Conservation (phyloP, 2,888 invertebrate genomes). For the Drosophila atripex region DNA sequence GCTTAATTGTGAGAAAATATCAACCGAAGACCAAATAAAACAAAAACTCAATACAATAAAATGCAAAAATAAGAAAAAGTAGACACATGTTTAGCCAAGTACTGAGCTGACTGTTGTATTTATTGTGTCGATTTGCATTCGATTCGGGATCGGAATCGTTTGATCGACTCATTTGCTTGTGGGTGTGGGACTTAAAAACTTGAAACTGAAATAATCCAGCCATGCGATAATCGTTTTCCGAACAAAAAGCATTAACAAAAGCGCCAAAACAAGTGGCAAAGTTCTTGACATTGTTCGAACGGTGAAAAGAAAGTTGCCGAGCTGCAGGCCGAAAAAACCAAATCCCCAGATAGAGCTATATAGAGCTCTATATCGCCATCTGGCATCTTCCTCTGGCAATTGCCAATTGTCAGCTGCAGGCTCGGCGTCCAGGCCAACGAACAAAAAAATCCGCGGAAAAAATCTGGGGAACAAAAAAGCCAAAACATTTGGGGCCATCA, state of each 20-base stretch:
- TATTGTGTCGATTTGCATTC: slow-evolving; percentile 44
- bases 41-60: slow-evolving; percentile 13
- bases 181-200: slow-evolving; percentile 40
- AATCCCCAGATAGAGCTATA: neutral
- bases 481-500: slow-evolving; percentile 50
- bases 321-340: slow-evolving; percentile 43
- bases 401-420: slow-evolving; percentile 46
- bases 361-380: slow-evolving; percentile 13
- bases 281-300: slow-evolving; percentile 68
- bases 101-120: slow-evolving; percentile 15
- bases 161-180: slow-evolving; percentile 23
- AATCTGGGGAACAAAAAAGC: slow-evolving; percentile 7
- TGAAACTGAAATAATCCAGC: slow-evolving; percentile 24
- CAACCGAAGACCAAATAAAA: slow-evolving; percentile 31
- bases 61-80: slow-evolving; percentile 1
- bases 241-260: slow-evolving; percentile 14
- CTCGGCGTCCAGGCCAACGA: neutral
- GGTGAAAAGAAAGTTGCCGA: slow-evolving; percentile 70
- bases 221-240: slow-evolving; percentile 15
- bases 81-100: slow-evolving; percentile 16
- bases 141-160: slow-evolving; percentile 24
- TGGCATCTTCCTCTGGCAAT: slow-evolving; percentile 28
- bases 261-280: slow-evolving; percentile 42
- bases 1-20: slow-evolving; percentile 74
- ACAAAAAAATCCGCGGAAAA: neutral